These are phyloP conservation scores for Hemibagrus wyckioides DNA, from an alignment of 2,113 vertebrate genomes.

Conservation along the genomic window DNA sequence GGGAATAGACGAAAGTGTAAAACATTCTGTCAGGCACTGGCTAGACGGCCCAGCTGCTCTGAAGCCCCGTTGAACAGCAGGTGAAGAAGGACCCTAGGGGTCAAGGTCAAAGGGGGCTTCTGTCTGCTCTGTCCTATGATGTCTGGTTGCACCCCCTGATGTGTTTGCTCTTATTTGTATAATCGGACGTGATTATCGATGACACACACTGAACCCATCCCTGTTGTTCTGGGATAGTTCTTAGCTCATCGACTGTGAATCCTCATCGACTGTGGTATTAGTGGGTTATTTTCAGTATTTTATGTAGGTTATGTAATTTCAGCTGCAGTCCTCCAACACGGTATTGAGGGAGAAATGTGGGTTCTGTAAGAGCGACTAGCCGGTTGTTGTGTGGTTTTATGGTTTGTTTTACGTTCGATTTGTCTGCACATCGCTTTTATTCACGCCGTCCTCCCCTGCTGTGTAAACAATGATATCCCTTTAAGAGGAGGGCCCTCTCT, in stretches of 20 bases:
- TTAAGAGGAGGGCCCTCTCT: conserved; percentile 68
- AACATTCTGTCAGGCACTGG: conserved; percentile 67
- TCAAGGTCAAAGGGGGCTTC: conserved; percentile 79
- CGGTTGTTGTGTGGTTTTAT: neutral
- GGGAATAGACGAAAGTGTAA: conserved; percentile 68
- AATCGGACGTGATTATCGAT: neutral
- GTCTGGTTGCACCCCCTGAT: conserved; percentile 56
- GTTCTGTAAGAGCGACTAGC: neutral
- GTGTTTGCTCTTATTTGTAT: conserved; percentile 70
- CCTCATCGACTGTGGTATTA: neutral
- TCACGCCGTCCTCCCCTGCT: conserved; percentile 42
- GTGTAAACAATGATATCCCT: conserved; percentile 68
- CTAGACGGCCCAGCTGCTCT: conserved; percentile 80
- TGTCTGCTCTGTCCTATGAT: conserved; percentile 55
- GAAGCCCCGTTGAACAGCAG: conserved; percentile 73
- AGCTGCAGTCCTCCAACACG: neutral
- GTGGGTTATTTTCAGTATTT: neutral
- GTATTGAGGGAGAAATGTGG: neutral
- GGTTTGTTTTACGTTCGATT: conserved; percentile 22
- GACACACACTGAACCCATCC: neutral
- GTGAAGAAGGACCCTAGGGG: conserved; percentile 72
- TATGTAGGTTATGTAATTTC: neutral
- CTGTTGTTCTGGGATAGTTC: neutral
- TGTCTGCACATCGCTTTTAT: conserved; percentile 26
- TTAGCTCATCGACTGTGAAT: neutral